Evolutionary conservation across 2,797 vertebrate species (phyloP).

Genomic region (Amphiprion clarkii): DNA sequence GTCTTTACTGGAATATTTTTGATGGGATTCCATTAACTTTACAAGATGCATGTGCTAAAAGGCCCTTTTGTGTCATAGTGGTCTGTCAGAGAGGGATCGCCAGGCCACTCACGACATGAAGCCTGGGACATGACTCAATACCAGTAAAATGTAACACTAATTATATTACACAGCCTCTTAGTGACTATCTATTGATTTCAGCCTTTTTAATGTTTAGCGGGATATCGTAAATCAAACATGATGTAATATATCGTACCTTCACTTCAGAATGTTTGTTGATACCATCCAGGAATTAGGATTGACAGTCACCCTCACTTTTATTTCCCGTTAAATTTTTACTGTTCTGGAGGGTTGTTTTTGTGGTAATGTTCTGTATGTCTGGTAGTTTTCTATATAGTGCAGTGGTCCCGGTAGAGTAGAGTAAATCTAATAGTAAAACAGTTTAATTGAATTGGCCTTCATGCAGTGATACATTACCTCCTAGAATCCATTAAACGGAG

Average conservation of each 20-base stretch:
- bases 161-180: slow-evolving; percentile 71
- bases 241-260: slow-evolving; percentile 52
- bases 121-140: slow-evolving; percentile 69
- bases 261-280: slow-evolving; percentile 55
- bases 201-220: slow-evolving; percentile 57
- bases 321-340: slow-evolving; percentile 51
- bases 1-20: slow-evolving; percentile 33
- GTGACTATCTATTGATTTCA: slow-evolving; percentile 71
- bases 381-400: slow-evolving; percentile 61
- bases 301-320: slow-evolving; percentile 41
- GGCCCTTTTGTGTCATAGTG: slow-evolving; percentile 17
- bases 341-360: slow-evolving; percentile 60
- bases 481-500: slow-evolving; percentile 70
- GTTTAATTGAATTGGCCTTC: slow-evolving; percentile 76
- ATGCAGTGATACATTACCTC: slow-evolving; percentile 74
- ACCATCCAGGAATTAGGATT: slow-evolving; percentile 46
- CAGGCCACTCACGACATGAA: slow-evolving; percentile 40
- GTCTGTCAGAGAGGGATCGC: slow-evolving; percentile 35
- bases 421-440: slow-evolving; percentile 76
- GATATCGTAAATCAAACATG: slow-evolving; percentile 64
- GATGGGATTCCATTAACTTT: slow-evolving; percentile 22
- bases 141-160: slow-evolving; percentile 75
- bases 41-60: slow-evolving; percentile 30
- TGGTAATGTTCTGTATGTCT: slow-evolving; percentile 54
- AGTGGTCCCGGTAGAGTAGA: slow-evolving; percentile 55